Conservation (phyloP, 1,140 invertebrate species). For the Caenorhabditis latens region DNA sequence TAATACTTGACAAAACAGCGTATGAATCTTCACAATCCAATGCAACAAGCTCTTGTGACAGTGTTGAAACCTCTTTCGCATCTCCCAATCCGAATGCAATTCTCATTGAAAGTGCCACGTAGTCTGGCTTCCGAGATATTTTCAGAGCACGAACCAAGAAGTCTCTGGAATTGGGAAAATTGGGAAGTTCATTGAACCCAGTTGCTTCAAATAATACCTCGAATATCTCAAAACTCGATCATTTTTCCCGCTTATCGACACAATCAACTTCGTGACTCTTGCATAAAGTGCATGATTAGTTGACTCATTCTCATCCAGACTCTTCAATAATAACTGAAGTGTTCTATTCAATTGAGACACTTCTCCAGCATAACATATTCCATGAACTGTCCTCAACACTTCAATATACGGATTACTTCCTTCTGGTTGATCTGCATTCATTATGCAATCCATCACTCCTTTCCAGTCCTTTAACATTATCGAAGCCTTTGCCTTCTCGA, state of each 20-base stretch:
- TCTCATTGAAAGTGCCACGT: constrained; percentile 30
- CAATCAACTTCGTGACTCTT: constrained; percentile 9
- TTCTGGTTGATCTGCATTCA: constrained; percentile 45
- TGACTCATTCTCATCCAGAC: constrained; percentile 40
- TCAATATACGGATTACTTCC: constrained; percentile 23
- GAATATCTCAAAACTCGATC: constrained; percentile 8
- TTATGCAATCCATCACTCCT: constrained; percentile 40
- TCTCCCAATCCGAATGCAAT: constrained; percentile 38
- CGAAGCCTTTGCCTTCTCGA: constrained; percentile 28
- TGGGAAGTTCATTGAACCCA: background rate
- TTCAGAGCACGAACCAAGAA: constrained; percentile 11
- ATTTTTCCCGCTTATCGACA: constrained; percentile 36
- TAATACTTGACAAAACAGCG: constrained; percentile 4
- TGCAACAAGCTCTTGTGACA: constrained; percentile 16
- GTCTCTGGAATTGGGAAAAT: background rate
- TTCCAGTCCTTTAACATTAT: constrained; percentile 39
- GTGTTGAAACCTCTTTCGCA: constrained; percentile 6
- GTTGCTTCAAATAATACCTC: background rate
- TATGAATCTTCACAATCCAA: constrained; percentile 47
- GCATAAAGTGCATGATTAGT: constrained; percentile 4
- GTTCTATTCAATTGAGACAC: constrained; percentile 11
- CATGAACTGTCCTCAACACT: background rate
- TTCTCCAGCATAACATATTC: constrained; percentile 19
- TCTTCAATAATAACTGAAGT: constrained; percentile 19
- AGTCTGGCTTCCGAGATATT: constrained; percentile 31